Evolutionary conservation across 2,113 vertebrate species (phyloP).

Genomic region (Tricholaema leucomelas): DNA sequence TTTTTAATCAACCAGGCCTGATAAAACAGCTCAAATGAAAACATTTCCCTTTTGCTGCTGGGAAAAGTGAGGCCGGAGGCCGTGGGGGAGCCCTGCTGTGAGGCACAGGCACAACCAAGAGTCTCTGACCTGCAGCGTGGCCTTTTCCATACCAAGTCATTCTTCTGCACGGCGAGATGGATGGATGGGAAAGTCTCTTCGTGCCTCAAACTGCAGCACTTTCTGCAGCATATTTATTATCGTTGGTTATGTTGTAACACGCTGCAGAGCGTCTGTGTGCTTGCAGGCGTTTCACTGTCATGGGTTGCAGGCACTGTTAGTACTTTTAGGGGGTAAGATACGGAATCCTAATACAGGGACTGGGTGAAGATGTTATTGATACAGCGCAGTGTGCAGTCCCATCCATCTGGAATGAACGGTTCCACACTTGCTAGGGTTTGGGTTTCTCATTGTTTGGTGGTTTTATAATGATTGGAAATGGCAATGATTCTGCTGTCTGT

Average conservation of each 20-base stretch:
- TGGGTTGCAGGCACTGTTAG: background rate
- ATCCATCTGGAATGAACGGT: background rate
- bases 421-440: background rate
- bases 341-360: background rate
- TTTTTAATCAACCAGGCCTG: background rate
- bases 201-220: background rate
- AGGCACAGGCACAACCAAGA: background rate
- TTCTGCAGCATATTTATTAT: background rate
- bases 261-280: background rate
- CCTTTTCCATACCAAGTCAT: background rate
- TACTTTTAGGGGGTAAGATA: background rate
- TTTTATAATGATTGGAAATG: background rate
- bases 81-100: rapidly evolving
- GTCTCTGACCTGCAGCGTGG: background rate
- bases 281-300: background rate
- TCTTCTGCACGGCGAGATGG: background rate
- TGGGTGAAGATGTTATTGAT: background rate
- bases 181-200: background rate
- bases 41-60: background rate
- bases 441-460: background rate
- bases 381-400: background rate
- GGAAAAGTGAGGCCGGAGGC: background rate
- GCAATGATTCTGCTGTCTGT: background rate
- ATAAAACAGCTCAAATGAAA: background rate
- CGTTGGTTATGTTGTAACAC: background rate